phyloP scores from a whole-genome alignment of 2,888 invertebrate species.

The Coleophora flavipennella region DNA sequence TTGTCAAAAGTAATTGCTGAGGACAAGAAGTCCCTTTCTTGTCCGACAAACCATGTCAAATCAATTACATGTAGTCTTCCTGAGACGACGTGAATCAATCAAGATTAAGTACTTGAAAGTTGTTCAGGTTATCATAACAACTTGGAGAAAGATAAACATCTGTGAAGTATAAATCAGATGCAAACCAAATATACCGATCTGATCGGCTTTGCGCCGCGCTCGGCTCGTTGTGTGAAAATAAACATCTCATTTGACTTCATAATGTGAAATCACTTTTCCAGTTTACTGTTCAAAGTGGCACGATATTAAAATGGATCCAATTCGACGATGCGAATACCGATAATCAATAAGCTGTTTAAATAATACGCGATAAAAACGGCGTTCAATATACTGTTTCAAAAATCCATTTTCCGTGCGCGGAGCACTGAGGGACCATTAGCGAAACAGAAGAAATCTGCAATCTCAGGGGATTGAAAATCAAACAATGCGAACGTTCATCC shows the following conservation, averaged over 20 bases:
- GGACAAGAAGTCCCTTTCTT: no score
- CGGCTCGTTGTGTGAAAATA: slow-evolving; percentile 43
- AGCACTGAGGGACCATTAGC: slow-evolving; percentile 35
- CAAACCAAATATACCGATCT: slow-evolving; percentile 9
- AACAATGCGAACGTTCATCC: slow-evolving; percentile 45
- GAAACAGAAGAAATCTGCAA: slow-evolving; percentile 46
- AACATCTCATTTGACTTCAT: slow-evolving; percentile 53
- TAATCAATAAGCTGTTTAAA: slow-evolving; percentile 45
- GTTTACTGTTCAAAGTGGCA: slow-evolving; percentile 25
- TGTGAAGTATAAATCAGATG: slow-evolving; percentile 1
- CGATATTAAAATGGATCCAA: slow-evolving; percentile 30
- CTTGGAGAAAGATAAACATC: neutral
- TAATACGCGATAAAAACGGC: slow-evolving; percentile 38
- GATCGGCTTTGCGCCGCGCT: slow-evolving; percentile 33
- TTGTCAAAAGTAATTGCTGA: no score
- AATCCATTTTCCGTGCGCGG: slow-evolving; percentile 36
- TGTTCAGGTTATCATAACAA: no score
- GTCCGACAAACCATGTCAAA: no score
- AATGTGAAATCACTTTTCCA: slow-evolving; percentile 42
- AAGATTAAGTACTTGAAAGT: no score
- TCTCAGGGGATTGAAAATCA: slow-evolving; percentile 61
- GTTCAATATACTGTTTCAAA: slow-evolving; percentile 40
- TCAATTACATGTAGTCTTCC: no score
- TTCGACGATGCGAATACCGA: slow-evolving; percentile 22
- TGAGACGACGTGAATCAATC: no score